A percentile compares a stretch with the other conserved stretches of the same genome.
phyloP scores from a whole-genome alignment of 1,140 invertebrate genomes.

The Stegodyphus dumicola region DNA sequence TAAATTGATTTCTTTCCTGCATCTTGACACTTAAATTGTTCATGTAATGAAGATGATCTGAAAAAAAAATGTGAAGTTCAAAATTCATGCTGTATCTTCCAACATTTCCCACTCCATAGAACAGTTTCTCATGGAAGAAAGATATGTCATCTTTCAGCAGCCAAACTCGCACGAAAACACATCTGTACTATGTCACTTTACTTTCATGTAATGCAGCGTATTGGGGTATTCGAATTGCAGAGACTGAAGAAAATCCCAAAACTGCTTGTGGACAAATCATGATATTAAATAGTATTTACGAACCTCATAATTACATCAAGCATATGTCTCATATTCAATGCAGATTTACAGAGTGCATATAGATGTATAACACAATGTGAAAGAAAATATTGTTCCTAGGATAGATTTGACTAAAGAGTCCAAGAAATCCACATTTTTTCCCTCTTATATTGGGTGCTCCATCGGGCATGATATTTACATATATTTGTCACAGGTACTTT shows the following conservation, averaged over 20 bases:
- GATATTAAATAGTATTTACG: background rate
- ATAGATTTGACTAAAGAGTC: background rate
- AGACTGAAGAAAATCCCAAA: background rate
- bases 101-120: no score
- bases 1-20: no score
- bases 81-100: no score
- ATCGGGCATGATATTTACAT: background rate
- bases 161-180: background rate
- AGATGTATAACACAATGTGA: background rate
- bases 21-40: no score
- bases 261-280: background rate
- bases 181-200: background rate
- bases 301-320: background rate
- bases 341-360: background rate
- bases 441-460: background rate
- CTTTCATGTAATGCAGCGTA: background rate
- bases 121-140: no score
- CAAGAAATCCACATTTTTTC: background rate
- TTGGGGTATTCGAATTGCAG: background rate
- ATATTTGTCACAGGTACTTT: no score
- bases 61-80: no score
- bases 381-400: background rate
- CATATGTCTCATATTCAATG: background rate
- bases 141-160: background rate
- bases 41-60: no score